phyloP scores from a whole-genome alignment of 2,113 vertebrate genomes.

The Lynx canadensis region DNA sequence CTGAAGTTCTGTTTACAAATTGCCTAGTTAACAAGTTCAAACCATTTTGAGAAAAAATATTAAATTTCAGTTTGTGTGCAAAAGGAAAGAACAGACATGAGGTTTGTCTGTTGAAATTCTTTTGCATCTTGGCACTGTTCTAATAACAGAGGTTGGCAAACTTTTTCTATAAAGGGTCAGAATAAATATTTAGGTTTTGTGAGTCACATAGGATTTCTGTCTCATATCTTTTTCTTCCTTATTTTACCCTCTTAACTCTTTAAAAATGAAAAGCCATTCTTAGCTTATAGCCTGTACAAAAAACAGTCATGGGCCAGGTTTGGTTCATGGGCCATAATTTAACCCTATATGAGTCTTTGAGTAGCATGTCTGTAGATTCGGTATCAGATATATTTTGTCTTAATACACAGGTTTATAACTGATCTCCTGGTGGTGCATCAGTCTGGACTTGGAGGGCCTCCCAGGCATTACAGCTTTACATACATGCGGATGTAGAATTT shows the following conservation, averaged over 20 bases:
- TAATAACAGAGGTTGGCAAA: not conserved
- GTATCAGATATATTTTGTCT: not conserved
- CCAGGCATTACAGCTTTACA: not conserved
- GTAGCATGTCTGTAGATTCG: not conserved
- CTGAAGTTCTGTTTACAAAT: not conserved
- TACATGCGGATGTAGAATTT: not conserved
- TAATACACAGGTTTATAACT: not conserved
- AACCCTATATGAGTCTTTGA: not conserved
- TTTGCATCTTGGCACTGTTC: not conserved
- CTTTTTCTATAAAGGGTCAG: not conserved
- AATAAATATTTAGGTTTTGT: not conserved
- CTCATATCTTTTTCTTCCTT: not conserved
- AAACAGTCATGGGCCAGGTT: not conserved
- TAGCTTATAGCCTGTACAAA: not conserved
- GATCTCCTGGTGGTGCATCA: not conserved
- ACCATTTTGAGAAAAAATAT: not conserved
- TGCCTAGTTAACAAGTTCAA: not conserved
- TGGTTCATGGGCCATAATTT: not conserved
- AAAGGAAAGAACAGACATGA: not conserved
- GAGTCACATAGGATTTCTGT: not conserved
- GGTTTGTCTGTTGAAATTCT: not conserved
- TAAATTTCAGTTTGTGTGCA: not conserved
- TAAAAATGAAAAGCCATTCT: not conserved
- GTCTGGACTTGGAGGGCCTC: not conserved
- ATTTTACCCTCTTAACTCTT: not conserved